Evolutionary conservation across 2,113 vertebrate genomes (phyloP), one percentile per base, ranked within the genome.

Genomic region (Mormoops blainvillei): DNA sequence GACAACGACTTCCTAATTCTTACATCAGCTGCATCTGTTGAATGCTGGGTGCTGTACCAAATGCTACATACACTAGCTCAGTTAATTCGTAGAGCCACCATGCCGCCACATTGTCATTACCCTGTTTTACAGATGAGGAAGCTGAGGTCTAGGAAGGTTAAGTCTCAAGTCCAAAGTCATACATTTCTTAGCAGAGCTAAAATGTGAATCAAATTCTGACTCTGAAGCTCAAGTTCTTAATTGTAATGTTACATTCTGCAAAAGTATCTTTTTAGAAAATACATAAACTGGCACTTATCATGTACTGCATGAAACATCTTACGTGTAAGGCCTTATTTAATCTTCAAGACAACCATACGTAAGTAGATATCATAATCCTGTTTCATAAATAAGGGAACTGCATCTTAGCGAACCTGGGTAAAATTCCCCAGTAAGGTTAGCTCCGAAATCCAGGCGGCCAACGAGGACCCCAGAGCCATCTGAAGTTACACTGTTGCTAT

Each of bases 141-240:
- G 24, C 78, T 7, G 2, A 86, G 36, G 43, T 56, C 74, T 50
- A 41, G 2, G 16, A 1, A 78, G 36, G 5, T 22, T 45, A 52
- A 28, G 19, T 38, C 4, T 26, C 74, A 83, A 12, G 16, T 22
- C 54, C 43, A 8, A 71, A 87, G 41, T 36, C 13, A 86, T 3
- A 52, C 52, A 58, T 54, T 41, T 86, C 67, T 88, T 48, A 54
- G 38, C 7, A 45, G 14, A 82, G 38, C 36, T 82, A 24, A 83
- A 28, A 73, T 2, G 41, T 71, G 41, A 92, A 48, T 71, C 33
- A 81, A 74, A 43, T 65, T 70, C 90, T 73, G 56, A 41, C n/a
- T 56, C 67, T 43, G 13, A 92, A 58, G 20, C 16, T 36, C 87
- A 50, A 45, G 33, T 71, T 77, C 70, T 70, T 94, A 85, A 84